Conservation (phyloP, 2,797 vertebrate genomes). For the Microctenopoma steveboyesi region DNA sequence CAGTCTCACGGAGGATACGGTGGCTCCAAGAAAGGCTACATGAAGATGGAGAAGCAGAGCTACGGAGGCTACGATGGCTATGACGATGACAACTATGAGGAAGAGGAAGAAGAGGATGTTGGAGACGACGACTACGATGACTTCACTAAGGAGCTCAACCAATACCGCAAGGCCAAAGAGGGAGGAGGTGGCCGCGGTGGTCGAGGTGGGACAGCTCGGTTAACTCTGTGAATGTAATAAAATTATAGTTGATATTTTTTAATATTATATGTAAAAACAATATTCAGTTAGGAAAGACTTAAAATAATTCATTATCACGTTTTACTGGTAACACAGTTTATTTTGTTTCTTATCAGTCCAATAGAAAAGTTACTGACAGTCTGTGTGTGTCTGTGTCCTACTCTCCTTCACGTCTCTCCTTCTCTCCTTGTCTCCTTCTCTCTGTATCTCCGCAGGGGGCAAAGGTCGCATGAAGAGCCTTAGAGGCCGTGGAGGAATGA, state of each 20-base stretch:
- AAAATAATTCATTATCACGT: no score
- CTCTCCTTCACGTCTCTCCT: not conserved
- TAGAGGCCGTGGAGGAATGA: slow-evolving; percentile 89
- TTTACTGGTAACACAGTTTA: not conserved
- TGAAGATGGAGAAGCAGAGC: slow-evolving; percentile 91
- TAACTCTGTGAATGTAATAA: not conserved
- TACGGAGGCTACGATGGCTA: slow-evolving; percentile 91
- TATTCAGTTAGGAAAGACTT: no score
- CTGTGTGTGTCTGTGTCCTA: not conserved
- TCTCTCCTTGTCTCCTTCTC: not conserved
- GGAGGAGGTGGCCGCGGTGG: slow-evolving; percentile 83
- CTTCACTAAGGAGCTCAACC: slow-evolving; percentile 94
- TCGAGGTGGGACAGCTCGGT: slow-evolving; percentile 73
- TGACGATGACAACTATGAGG: slow-evolving; percentile 90
- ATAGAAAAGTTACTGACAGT: not conserved
- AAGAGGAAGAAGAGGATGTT: slow-evolving; percentile 91
- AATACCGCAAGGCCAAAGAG: slow-evolving; percentile 93
- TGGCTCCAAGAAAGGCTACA: slow-evolving; percentile 86
- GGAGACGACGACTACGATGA: slow-evolving; percentile 92
- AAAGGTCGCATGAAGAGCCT: slow-evolving; percentile 87
- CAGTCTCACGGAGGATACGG: slow-evolving; percentile 88
- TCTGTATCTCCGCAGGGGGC: slow-evolving; percentile 75
- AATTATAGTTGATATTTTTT: not conserved
- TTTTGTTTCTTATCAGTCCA: slow-evolving; percentile 26
- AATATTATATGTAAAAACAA: not conserved